A percentile compares a stretch with the other conserved stretches of the same genome.
Conservation (phyloP, 2,888 invertebrate species). For the Anticlea derivata region DNA sequence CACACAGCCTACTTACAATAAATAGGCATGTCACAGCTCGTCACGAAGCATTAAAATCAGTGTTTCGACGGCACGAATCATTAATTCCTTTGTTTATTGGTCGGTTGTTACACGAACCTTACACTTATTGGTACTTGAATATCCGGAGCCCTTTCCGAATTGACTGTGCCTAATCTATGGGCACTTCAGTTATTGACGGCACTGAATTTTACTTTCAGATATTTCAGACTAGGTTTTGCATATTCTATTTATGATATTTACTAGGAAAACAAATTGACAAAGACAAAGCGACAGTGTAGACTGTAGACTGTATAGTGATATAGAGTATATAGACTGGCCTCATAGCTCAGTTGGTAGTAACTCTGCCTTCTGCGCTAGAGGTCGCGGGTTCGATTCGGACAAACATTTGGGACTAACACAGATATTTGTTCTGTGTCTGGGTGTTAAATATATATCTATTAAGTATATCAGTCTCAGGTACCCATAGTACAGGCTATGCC, state of each 20-base stretch:
- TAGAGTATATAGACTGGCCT: too few relatives aligned
- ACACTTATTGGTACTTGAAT: slow-evolving; percentile 42
- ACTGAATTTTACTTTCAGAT: slow-evolving; percentile 1
- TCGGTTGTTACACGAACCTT: slow-evolving; percentile 59
- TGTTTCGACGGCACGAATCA: slow-evolving; percentile 73
- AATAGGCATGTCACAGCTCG: slow-evolving; percentile 62
- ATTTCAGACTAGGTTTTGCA: slow-evolving; percentile 4
- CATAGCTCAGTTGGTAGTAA: too few relatives aligned
- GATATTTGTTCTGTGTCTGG: too few relatives aligned
- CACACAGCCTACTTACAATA: slow-evolving; percentile 45
- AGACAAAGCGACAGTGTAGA: too few relatives aligned
- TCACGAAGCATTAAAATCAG: slow-evolving; percentile 77
- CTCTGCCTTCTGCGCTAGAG: too few relatives aligned
- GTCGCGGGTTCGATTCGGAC: too few relatives aligned
- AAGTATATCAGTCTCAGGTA: too few relatives aligned
- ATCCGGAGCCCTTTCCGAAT: slow-evolving; percentile 22
- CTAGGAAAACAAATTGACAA: too few relatives aligned
- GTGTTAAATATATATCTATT: too few relatives aligned
- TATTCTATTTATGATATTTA: background rate
- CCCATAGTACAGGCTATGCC: too few relatives aligned
- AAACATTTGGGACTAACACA: too few relatives aligned
- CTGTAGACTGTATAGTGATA: too few relatives aligned
- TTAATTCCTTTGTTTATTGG: slow-evolving; percentile 75
- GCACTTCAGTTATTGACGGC: slow-evolving; percentile 14
- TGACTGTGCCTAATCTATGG: slow-evolving; percentile 22